phyloP scores from a whole-genome alignment of 2,888 invertebrate genomes.

The Oxycera nigricornis region DNA sequence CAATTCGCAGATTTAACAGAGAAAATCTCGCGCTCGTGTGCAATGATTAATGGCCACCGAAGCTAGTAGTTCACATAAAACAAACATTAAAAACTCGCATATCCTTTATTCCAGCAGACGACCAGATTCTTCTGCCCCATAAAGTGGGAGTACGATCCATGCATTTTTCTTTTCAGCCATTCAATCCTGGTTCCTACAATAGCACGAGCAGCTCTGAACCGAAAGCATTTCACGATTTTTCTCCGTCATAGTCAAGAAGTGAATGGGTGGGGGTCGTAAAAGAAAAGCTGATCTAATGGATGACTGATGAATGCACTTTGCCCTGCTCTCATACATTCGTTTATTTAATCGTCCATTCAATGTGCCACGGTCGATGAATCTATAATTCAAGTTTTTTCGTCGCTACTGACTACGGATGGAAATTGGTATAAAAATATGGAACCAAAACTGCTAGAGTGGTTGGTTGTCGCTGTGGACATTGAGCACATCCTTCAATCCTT shows the following conservation, averaged over 20 bases:
- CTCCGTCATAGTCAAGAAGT: background rate
- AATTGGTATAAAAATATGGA: background rate
- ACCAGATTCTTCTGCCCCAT: background rate
- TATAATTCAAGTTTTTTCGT: conserved; percentile 5
- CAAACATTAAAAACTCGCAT: background rate
- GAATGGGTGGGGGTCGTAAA: background rate
- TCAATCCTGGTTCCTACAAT: background rate
- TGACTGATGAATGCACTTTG: conserved; percentile 34
- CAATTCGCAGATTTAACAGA: conserved; percentile 36
- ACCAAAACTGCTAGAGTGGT: too few relatives aligned
- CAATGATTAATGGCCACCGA: conserved; percentile 41
- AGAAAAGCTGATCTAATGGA: conserved; percentile 1
- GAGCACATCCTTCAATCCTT: too few relatives aligned
- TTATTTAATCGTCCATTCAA: conserved; percentile 29
- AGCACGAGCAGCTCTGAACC: background rate
- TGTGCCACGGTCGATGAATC: background rate
- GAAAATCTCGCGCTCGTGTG: conserved; percentile 37
- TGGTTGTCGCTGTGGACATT: too few relatives aligned
- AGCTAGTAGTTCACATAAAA: background rate
- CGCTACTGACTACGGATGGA: background rate
- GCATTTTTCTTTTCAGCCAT: background rate
- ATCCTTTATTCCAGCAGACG: background rate
- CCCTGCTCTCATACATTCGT: conserved; percentile 6
- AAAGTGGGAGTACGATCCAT: background rate
- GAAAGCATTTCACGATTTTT: background rate